phyloP scores from a whole-genome alignment of 2,113 vertebrate species.

The Heterotilapia buettikoferi region DNA sequence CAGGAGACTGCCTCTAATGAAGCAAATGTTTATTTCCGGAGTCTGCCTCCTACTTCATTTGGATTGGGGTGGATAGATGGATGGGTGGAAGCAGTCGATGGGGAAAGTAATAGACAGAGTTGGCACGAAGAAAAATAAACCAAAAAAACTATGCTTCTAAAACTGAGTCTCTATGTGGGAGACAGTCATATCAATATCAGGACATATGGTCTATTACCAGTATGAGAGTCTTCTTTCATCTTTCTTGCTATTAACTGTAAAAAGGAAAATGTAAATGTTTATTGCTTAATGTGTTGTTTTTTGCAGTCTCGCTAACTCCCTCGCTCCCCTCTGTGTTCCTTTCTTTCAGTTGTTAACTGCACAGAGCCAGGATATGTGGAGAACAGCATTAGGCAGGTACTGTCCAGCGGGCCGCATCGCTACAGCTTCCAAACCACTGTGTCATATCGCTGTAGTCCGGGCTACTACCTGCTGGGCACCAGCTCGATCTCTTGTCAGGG shows the following conservation, averaged over 20 bases:
- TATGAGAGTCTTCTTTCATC: background rate
- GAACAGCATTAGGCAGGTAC: slow-evolving; percentile 84
- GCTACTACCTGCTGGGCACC: slow-evolving; percentile 91
- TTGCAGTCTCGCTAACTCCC: background rate
- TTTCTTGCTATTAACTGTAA: background rate
- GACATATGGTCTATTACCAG: background rate
- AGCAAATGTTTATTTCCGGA: slow-evolving; percentile 56
- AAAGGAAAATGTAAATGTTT: background rate
- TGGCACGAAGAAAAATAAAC: background rate
- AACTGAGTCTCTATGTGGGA: background rate
- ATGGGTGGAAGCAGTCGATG: background rate
- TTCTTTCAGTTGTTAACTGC: slow-evolving; percentile 88
- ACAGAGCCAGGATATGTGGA: slow-evolving; percentile 92
- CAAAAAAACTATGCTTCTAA: background rate
- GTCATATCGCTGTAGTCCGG: slow-evolving; percentile 88
- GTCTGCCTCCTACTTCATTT: slow-evolving; percentile 43
- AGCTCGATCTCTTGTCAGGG: slow-evolving; percentile 93
- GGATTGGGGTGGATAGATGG: slow-evolving; percentile 27
- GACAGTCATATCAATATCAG: background rate
- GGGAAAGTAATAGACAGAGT: background rate
- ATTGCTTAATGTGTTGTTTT: background rate
- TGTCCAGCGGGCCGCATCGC: slow-evolving; percentile 81
- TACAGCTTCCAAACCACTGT: slow-evolving; percentile 92
- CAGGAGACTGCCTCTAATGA: slow-evolving; percentile 51
- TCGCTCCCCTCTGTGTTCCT: background rate